Evolutionary conservation across 2,797 vertebrate species (phyloP).

Genomic region (Parambassis ranga): DNA sequence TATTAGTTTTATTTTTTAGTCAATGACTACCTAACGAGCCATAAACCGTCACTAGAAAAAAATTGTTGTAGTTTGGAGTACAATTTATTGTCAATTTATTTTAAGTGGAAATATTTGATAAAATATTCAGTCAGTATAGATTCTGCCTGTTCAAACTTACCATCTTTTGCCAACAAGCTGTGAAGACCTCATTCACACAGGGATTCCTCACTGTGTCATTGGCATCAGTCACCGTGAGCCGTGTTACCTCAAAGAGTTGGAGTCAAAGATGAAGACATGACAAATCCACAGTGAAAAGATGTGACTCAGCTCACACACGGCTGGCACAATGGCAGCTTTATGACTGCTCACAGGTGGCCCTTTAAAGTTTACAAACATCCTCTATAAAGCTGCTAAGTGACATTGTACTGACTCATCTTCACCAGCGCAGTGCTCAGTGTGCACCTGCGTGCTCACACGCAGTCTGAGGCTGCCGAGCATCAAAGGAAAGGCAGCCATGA

Average conservation of each 20-base stretch:
- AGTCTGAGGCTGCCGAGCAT: slow-evolving; percentile 19
- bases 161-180: slow-evolving; percentile 6
- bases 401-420: slow-evolving; percentile 72
- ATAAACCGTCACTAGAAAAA: too few relatives aligned
- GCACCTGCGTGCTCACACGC: slow-evolving; percentile 57
- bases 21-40: too few relatives aligned
- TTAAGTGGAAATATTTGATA: too few relatives aligned
- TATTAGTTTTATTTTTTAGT: too few relatives aligned
- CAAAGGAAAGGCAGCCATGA: not conserved
- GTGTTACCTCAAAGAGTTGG: slow-evolving; percentile 40
- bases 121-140: too few relatives aligned
- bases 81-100: not conserved
- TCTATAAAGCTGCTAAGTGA: slow-evolving; percentile 67
- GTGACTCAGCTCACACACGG: slow-evolving; percentile 61
- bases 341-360: slow-evolving; percentile 68
- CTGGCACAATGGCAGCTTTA: slow-evolving; percentile 70
- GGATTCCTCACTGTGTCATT: slow-evolving; percentile 16
- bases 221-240: slow-evolving; percentile 24
- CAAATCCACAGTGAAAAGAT: slow-evolving; percentile 25
- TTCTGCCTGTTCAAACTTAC: not conserved
- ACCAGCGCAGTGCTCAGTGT: slow-evolving; percentile 37
- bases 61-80: too few relatives aligned
- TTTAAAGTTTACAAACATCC: slow-evolving; percentile 72
- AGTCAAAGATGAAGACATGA: slow-evolving; percentile 16
- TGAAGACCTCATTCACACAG: slow-evolving; percentile 2